Evolutionary conservation across 2,888 invertebrate genomes (phyloP).

Genomic region (Callyntrura sp.): DNA sequence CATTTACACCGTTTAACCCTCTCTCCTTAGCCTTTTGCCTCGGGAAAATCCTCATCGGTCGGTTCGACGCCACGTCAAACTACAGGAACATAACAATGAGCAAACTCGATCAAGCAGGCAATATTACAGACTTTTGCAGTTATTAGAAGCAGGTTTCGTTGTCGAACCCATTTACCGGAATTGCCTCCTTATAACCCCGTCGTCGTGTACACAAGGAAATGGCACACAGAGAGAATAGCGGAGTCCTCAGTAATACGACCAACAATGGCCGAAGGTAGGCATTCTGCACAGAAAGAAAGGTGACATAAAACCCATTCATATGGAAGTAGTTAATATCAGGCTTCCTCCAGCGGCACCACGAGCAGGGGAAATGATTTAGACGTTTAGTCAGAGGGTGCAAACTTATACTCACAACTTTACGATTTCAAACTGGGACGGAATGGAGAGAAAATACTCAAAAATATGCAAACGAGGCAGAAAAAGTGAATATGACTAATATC

Average conservation of each 20-base stretch:
- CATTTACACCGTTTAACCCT: neutral
- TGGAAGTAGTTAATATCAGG: conserved; percentile 49
- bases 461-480: conserved; percentile 48
- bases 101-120: neutral
- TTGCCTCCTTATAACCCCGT: neutral
- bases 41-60: neutral
- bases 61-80: neutral
- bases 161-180: conserved; percentile 13
- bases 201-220: neutral
- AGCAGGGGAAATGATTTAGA: conserved; percentile 16
- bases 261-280: neutral
- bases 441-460: conserved; percentile 6
- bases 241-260: too few relatives aligned
- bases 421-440: neutral
- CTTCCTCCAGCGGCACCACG: conserved; percentile 7
- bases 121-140: neutral
- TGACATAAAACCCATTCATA: conserved; percentile 57
- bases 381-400: neutral
- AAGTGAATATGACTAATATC: conserved; percentile 55
- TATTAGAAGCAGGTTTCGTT: neutral
- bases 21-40: neutral
- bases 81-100: too few relatives aligned
- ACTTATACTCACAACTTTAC: neutral
- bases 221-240: neutral
- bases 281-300: conserved; percentile 1